These are phyloP conservation scores for Leptodactylus fuscus DNA, from an alignment of 2,113 vertebrate genomes.

Conservation along the genomic window DNA sequence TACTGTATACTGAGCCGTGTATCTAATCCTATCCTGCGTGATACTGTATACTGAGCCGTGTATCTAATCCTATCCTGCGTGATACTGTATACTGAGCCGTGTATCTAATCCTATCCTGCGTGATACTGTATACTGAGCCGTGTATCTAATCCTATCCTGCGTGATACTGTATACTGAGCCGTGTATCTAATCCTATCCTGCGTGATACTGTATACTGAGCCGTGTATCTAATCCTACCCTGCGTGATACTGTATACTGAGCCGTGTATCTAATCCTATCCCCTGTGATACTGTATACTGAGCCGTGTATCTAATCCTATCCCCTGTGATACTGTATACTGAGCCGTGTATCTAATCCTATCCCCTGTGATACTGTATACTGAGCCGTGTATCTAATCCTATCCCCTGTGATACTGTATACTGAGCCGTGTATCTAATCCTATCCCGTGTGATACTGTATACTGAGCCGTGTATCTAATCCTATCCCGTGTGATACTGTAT, in stretches of 20 bases:
- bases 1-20: neutral
- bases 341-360: no score
- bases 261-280: neutral
- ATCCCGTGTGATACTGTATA: neutral
- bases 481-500: neutral
- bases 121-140: neutral
- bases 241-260: no score
- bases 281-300: neutral
- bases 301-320: neutral
- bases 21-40: neutral
- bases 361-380: neutral
- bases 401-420: no score
- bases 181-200: neutral
- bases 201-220: no score
- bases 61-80: constrained; percentile 31
- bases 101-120: neutral
- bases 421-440: neutral
- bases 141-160: neutral
- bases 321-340: no score
- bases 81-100: no score
- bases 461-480: neutral
- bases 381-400: neutral
- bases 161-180: neutral
- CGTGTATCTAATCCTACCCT: no score
- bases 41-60: neutral